These are phyloP conservation scores for Orius laevigatus DNA, from an alignment of 1,140 invertebrate species.

Conservation along the genomic window DNA sequence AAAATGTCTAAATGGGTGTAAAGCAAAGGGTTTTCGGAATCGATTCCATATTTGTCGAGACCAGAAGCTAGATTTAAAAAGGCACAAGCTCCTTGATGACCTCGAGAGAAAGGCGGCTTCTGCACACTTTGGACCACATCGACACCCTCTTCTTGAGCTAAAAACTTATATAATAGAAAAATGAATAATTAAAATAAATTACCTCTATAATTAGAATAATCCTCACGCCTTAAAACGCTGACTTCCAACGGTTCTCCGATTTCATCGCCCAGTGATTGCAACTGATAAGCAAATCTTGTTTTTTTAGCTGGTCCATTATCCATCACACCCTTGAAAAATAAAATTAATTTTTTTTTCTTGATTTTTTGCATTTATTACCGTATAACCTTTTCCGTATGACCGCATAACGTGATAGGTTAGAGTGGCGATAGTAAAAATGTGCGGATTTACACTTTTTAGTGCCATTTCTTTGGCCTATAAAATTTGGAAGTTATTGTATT, in stretches of 20 bases:
- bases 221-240: conserved; percentile 66
- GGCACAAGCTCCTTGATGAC: too few relatives aligned
- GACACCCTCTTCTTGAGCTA: too few relatives aligned
- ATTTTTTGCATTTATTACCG: conserved; percentile 31
- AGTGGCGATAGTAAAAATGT: conserved; percentile 89
- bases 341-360: background rate
- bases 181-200: too few relatives aligned
- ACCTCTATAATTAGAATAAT: conserved; percentile 58
- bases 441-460: conserved; percentile 48
- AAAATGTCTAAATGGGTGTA: too few relatives aligned
- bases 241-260: conserved; percentile 85
- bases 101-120: too few relatives aligned
- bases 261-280: conserved; percentile 54
- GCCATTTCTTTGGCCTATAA: conserved; percentile 51
- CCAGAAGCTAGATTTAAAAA: too few relatives aligned
- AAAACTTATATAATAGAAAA: too few relatives aligned
- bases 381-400: conserved; percentile 60
- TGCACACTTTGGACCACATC: too few relatives aligned
- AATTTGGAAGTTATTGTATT: conserved; percentile 16
- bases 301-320: conserved; percentile 77
- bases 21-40: too few relatives aligned
- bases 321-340: conserved; percentile 41
- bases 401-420: conserved; percentile 74
- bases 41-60: too few relatives aligned
- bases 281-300: conserved; percentile 36